Conservation (phyloP, 2,797 vertebrate genomes). For the Ateles fusciceps region DNA sequence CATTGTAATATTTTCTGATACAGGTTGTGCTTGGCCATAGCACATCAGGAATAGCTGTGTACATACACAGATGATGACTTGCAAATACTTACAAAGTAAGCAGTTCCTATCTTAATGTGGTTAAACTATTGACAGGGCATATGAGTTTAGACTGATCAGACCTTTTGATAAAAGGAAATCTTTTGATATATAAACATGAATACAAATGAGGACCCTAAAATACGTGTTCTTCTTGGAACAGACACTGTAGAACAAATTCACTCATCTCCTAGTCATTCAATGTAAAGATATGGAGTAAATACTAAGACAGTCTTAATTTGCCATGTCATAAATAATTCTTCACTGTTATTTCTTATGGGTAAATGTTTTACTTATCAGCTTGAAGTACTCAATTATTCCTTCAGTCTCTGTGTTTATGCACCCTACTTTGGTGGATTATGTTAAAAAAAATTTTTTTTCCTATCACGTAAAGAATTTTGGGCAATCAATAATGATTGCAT, state of each 20-base stretch:
- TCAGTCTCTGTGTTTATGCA: not conserved
- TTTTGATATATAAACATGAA: not conserved
- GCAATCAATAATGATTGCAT: not conserved
- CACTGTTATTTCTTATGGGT: not conserved
- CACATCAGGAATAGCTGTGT: not conserved
- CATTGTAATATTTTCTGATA: not conserved
- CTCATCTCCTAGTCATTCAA: not conserved
- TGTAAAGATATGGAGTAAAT: not conserved
- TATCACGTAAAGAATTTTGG: not conserved
- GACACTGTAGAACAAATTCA: not conserved
- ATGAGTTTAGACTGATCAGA: not conserved
- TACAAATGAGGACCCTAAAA: not conserved
- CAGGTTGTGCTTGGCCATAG: not conserved
- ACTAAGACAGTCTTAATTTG: not conserved
- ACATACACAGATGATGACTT: not conserved
- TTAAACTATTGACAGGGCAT: not conserved
- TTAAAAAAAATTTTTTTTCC: not conserved
- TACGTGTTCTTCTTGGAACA: not conserved
- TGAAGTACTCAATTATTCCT: not conserved
- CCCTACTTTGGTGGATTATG: not conserved
- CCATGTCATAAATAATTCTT: not conserved
- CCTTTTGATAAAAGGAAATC: not conserved
- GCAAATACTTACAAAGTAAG: not conserved
- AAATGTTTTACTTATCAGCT: not conserved
- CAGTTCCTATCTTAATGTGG: not conserved